Percentiles rank a stretch among this genome's conserved stretches.
Evolutionary conservation across 2,113 vertebrate genomes (phyloP).

Genomic region (Melanostigma gelatinosum): DNA sequence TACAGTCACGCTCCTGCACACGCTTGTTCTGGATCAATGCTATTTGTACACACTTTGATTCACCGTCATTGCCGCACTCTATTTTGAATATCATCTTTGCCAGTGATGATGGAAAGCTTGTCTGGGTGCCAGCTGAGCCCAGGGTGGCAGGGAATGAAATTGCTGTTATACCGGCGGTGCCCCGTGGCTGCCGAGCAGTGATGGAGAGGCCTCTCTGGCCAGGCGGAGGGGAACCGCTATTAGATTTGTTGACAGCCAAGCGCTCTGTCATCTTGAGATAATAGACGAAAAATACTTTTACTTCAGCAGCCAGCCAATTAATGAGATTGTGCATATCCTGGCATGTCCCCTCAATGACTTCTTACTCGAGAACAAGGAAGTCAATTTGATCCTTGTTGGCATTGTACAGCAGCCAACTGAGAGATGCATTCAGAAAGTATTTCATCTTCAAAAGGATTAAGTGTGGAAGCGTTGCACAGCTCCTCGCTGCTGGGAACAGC

Average conservation of each 20-base stretch:
- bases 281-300: slow-evolving; percentile 52
- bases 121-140: slow-evolving; percentile 57
- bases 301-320: slow-evolving; percentile 60
- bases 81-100: slow-evolving; percentile 47
- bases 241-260: slow-evolving; percentile 61
- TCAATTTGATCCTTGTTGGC: slow-evolving; percentile 65
- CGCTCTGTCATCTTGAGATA: slow-evolving; percentile 53
- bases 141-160: slow-evolving; percentile 52
- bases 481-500: slow-evolving; percentile 33
- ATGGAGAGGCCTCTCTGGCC: slow-evolving; percentile 46
- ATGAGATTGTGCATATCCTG: slow-evolving; percentile 53
- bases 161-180: slow-evolving; percentile 37
- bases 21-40: slow-evolving; percentile 34
- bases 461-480: slow-evolving; percentile 45
- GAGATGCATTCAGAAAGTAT: slow-evolving; percentile 51
- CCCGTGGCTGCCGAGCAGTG: slow-evolving; percentile 46
- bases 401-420: slow-evolving; percentile 45
- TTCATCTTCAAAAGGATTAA: slow-evolving; percentile 66
- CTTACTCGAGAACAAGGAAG: slow-evolving; percentile 52
- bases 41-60: slow-evolving; percentile 38
- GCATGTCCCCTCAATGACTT: slow-evolving; percentile 53
- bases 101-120: slow-evolving; percentile 48
- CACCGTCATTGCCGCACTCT: slow-evolving; percentile 40
- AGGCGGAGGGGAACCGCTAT: slow-evolving; percentile 25
- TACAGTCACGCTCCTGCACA: background rate